Base-by-base conservation (phyloP, 2,797 vertebrate species). In the Rhynchonycteris naso region DNA sequence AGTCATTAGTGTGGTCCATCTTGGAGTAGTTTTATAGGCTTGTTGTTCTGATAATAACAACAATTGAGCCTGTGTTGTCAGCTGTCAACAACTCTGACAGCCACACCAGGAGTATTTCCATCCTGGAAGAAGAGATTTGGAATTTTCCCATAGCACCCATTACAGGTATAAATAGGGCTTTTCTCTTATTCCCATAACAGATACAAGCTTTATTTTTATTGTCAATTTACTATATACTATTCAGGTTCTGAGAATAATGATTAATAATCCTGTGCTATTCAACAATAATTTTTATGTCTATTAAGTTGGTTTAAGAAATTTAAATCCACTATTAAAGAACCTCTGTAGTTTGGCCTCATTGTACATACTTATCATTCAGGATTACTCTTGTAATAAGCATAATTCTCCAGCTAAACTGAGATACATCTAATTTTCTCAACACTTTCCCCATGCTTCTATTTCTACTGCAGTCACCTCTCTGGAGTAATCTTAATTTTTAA, bases 151-250 rank as follows among this genome's bases (percentile, higher is more conserved):
- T 5, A 9, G 4, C 11, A 28, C 14, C 14, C 7, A 18, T 26
- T 87, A 22, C 21, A 21, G 52, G 24, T 63, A 47, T 13, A 43
- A 75, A 58, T 74, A 26, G 0, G 8, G n/a, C 24, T 58, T 10
- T 80, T 88, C 19, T 9, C 2, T 47, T 80, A 16, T 68, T 63
- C 13, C 24, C 33, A 38, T 9, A 59, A 63, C 14, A 71, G 47
- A 78, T 14, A 11, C 28, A 84, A 63, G 54, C 1, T 26, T 79
- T 35, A 81, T 54, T 71, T 93, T 83, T 76, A 59, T 92, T 79
- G 15, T 86, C 2, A 9, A 22, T 75, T 8, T 66, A 38, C 50
- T 81, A 2, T 81, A 2, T 30, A 33, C 72, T 52, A 24, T 68
- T 47, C 63, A 35, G 10, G 52, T 87, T 87, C 33, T 58, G 16